These are phyloP conservation scores for Phalacrocorax brasilianus DNA, from an alignment of 2,113 vertebrate species.

Conservation along the genomic window DNA sequence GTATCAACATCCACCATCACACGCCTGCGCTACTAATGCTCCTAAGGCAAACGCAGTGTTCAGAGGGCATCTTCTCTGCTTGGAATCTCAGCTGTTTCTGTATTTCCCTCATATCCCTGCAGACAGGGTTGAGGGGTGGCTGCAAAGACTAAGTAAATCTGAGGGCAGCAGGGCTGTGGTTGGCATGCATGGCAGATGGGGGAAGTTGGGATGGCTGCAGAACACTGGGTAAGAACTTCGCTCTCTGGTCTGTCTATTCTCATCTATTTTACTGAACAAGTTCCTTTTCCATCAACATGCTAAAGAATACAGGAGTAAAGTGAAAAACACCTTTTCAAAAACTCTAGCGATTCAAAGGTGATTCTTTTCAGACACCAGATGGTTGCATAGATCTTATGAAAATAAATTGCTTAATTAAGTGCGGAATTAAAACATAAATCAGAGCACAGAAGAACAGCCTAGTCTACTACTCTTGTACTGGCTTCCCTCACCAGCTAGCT, in stretches of 20 bases:
- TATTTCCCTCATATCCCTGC: not conserved
- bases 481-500: not conserved
- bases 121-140: not conserved
- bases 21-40: not conserved
- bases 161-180: not conserved
- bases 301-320: not conserved
- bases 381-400: not conserved
- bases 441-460: not conserved
- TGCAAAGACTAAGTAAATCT: not conserved
- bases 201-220: not conserved
- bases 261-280: not conserved
- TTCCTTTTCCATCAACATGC: not conserved
- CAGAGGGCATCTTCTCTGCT: not conserved
- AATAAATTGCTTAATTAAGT: not conserved
- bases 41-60: not conserved
- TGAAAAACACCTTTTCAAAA: not conserved
- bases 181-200: rapidly evolving
- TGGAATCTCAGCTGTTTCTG: not conserved
- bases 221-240: not conserved
- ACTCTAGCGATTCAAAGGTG: not conserved
- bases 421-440: not conserved
- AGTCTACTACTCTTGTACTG: not conserved
- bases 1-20: not conserved
- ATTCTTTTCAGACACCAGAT: not conserved
- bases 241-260: not conserved